Evolutionary conservation across 2,113 vertebrate species (phyloP), one percentile per base, ranked within the genome.

Genomic region (Plecturocebus donacophilus): DNA sequence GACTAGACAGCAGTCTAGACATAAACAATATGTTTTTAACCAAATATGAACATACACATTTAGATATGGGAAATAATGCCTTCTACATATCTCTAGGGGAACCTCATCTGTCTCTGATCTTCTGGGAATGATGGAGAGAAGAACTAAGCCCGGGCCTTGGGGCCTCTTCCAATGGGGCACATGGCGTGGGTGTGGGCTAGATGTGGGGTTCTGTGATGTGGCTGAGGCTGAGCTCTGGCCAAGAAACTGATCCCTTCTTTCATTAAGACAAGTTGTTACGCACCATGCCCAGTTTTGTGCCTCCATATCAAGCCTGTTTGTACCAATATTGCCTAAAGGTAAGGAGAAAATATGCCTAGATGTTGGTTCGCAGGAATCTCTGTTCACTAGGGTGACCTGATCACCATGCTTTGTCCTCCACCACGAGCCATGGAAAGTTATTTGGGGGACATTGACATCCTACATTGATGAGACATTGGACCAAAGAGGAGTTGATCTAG

Each of bases 381-480:
- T 30, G 12, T 17, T 38, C 16, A 38, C 19, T 3, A 42, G 8
- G 45, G 3, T 19, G 19, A 54, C 49, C n/a, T n/a, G 3, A 5
- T 32, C 13, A 9, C 56, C 40, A 27, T 6, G 32, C 35, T 47
- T 58, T 54, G 27, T 23, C 61, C 35, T 66, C 86, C 21, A 23
- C 4, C 0, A 0, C 5, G 19, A 21, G n/a, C n/a, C 8, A 1
- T 1, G 0, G 71, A 66, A n/a, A 49, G 35, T 38, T 66, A n/a
- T 32, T 56, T 9, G 30, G 87, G 56, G 17, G 14, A 40, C 17
- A 71, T 16, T 45, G 52, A 35, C 14, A 58, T 70, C 30, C 66
- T 45, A n/a, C 19, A 32, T 35, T 45, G 56, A 32, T 42, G 35
- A 93, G 58, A 40, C 6, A 10, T 11, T 23, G 58, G 79, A 85